phyloP scores from a whole-genome alignment of 2,888 invertebrate genomes.

The Pedicia rivosa region DNA sequence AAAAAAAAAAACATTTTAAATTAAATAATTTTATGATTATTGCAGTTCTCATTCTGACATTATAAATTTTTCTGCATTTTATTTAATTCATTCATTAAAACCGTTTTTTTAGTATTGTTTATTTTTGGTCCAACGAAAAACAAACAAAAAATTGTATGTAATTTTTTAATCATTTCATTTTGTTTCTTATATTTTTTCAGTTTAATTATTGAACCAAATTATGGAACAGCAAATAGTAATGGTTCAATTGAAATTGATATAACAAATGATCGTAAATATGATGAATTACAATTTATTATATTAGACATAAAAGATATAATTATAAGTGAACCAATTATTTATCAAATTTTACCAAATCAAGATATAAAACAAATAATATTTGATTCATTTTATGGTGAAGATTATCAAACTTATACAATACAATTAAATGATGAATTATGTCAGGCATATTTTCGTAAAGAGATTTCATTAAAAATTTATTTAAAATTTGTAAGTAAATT shows the following conservation, averaged over 20 bases:
- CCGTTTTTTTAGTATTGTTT: too few relatives aligned
- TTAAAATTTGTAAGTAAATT: constrained; percentile 37
- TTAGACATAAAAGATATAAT: constrained; percentile 27
- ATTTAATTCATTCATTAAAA: too few relatives aligned
- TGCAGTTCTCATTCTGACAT: too few relatives aligned
- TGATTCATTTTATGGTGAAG: constrained; percentile 16
- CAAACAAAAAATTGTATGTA: too few relatives aligned
- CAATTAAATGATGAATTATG: constrained; percentile 14
- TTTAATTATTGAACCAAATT: constrained; percentile 27
- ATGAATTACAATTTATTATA: constrained; percentile 24
- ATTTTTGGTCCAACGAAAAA: too few relatives aligned
- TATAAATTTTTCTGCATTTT: too few relatives aligned
- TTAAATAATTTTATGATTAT: too few relatives aligned
- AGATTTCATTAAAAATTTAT: constrained; percentile 27
- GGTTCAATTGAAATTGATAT: constrained; percentile 25
- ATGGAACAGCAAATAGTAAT: constrained; percentile 21
- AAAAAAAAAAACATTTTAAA: too few relatives aligned
- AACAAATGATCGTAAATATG: constrained; percentile 20
- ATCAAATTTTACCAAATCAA: background rate
- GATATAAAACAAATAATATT: background rate
- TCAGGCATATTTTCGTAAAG: constrained; percentile 15
- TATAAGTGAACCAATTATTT: constrained; percentile 17
- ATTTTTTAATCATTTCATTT: background rate
- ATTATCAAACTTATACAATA: constrained; percentile 24
- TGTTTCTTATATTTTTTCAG: constrained; percentile 16